Evolutionary conservation across 2,888 invertebrate genomes (phyloP), one percentile per base, ranked within the genome.

Genomic region (Dastarcus helophoroides): DNA sequence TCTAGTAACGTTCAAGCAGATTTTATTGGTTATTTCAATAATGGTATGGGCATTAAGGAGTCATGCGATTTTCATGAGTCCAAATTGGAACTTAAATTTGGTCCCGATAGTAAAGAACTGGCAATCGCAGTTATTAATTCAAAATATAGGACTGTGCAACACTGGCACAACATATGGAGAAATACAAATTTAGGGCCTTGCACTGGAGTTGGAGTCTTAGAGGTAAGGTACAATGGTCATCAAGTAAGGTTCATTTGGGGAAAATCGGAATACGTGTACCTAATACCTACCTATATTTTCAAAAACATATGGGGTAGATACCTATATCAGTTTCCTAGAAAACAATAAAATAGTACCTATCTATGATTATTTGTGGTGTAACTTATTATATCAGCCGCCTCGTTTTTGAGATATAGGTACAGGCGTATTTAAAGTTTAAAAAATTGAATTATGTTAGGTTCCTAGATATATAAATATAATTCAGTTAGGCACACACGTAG

Each of bases 141-240:
- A 9, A 23, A 23, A 23, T 23, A 23, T 23, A 23, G 24, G 9
- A 23, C 24, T 23, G 19, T 17, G 19, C 19, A 17, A 17, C 24
- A 23, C 24, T 23, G 24, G 24, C 24, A 23, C 24, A 23, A 23
- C 24, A 23, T 23, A 23, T 23, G 24, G 24, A 23, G 24, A 10
- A 23, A 23, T 7, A 23, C 24, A 23, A 23, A 19, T 19, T 19
- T 19, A 19, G 19, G 19, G 19, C 19, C 19, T 19, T n/a, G 19
- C 19, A 19, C 19, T 23, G 24, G 24, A 23, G 24, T 23, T 23
- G 24, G 24, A 23, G 24, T 23, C 24, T 23, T 23, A 23, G 24
- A 10, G 24, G 24, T 23, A 23, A 7, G n/a, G 19, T n/a, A n/a
- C n/a, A n/a, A n/a, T 17, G 19, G 19, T 17, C 19, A 17, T 7